These are phyloP conservation scores for Nixonia krombeini DNA, from an alignment of 1,140 invertebrate species.

Conservation along the genomic window DNA sequence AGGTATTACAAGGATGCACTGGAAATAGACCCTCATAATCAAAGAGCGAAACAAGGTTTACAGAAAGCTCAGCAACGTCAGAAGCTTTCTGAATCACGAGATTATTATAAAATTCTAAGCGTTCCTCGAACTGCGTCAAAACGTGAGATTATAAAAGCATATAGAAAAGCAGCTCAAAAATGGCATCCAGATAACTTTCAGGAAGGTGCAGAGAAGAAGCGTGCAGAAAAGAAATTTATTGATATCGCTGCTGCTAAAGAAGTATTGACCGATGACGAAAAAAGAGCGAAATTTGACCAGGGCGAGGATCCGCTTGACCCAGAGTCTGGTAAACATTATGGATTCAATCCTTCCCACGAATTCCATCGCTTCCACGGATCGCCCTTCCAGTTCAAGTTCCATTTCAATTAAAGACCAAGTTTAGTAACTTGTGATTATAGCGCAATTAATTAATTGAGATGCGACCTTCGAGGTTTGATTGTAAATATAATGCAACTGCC, in stretches of 20 bases:
- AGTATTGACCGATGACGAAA: conserved; percentile 89
- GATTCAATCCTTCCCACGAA: conserved; percentile 84
- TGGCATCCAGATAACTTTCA: conserved; percentile 99
- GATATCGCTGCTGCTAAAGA: conserved; percentile 99
- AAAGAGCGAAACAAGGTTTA: conserved; percentile 91
- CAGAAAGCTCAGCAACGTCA: conserved; percentile 92
- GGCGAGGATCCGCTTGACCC: conserved; percentile 98
- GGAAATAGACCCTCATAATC: conserved; percentile 85
- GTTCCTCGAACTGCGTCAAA: conserved; percentile 90
- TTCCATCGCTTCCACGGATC: conserved; percentile 91
- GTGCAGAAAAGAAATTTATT: conserved; percentile 98
- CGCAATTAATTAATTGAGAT: conserved; percentile 11
- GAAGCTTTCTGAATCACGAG: conserved; percentile 92
- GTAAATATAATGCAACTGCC: conserved; percentile 34
- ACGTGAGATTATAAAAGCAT: conserved; percentile 95
- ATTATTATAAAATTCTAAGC: conserved; percentile 98
- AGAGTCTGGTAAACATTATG: conserved; percentile 80
- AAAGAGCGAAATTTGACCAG: conserved; percentile 91
- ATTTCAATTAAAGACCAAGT: conserved; percentile 79
- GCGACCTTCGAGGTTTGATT: conserved; percentile 6
- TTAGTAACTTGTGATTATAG: conserved; percentile 13
- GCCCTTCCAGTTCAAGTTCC: conserved; percentile 97
- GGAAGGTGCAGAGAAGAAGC: conserved; percentile 91
- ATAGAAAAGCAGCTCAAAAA: conserved; percentile 96
- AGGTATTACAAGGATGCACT: conserved; percentile 89